phyloP scores from a whole-genome alignment of 2,888 invertebrate species.

The Oligia fasciuncula region DNA sequence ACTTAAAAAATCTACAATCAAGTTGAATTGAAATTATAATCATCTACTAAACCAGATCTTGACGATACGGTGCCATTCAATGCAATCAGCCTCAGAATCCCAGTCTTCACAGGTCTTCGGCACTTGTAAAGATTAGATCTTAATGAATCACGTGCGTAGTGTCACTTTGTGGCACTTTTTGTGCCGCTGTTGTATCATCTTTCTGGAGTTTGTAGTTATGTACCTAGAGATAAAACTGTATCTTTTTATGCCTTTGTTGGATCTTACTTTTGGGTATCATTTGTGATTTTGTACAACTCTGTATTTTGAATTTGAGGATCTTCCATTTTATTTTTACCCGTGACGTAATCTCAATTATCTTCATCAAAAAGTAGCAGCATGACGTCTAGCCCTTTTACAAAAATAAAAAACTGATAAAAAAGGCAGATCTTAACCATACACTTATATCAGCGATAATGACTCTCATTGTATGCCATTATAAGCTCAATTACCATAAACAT shows the following conservation, averaged over 20 bases:
- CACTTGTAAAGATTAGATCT: slow-evolving; percentile 58
- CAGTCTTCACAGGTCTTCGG: slow-evolving; percentile 37
- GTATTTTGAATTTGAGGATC: neutral
- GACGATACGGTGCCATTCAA: slow-evolving; percentile 59
- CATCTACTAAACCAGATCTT: slow-evolving; percentile 50
- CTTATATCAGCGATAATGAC: slow-evolving; percentile 58
- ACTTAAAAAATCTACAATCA: slow-evolving; percentile 39
- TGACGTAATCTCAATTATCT: neutral
- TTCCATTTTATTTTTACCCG: neutral
- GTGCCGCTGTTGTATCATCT: slow-evolving; percentile 32
- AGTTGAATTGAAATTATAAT: slow-evolving; percentile 55
- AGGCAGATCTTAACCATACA: slow-evolving; percentile 45
- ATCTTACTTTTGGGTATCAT: neutral
- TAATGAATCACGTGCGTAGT: slow-evolving; percentile 60
- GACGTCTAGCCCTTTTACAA: neutral
- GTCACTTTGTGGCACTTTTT: slow-evolving; percentile 44
- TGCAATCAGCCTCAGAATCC: slow-evolving; percentile 53
- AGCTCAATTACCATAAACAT: slow-evolving; percentile 68
- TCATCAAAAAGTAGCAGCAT: slow-evolving; percentile 8
- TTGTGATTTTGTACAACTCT: neutral
- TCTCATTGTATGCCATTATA: slow-evolving; percentile 58
- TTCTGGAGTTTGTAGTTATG: slow-evolving; percentile 23
- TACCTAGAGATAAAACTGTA: neutral
- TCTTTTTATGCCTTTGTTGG: neutral
- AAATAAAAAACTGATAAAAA: slow-evolving; percentile 1